phyloP scores from a whole-genome alignment of 1,140 invertebrate species.

The Zaprionus nigranus region DNA sequence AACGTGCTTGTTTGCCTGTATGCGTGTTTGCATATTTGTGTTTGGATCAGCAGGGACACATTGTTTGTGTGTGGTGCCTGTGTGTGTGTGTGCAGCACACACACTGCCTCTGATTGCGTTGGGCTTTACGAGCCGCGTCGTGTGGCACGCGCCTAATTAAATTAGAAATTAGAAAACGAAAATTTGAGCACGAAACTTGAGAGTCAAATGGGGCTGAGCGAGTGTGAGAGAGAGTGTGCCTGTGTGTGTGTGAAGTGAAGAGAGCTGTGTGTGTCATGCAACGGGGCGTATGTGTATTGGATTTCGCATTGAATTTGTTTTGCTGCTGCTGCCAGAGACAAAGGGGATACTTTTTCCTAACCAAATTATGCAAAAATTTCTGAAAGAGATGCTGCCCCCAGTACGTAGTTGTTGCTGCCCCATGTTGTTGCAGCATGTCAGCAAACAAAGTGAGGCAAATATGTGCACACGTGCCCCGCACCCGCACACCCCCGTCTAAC shows the following conservation, averaged over 20 bases:
- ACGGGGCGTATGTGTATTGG: conserved; percentile 31
- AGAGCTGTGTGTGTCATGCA: neutral
- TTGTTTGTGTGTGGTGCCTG: conserved; percentile 16
- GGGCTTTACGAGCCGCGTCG: conserved; percentile 36
- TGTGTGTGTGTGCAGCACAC: neutral
- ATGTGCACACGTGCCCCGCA: conserved; percentile 46
- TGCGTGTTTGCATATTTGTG: conserved; percentile 31
- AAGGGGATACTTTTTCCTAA: conserved; percentile 67
- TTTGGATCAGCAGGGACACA: conserved; percentile 55
- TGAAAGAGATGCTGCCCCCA: conserved; percentile 22
- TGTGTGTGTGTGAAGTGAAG: conserved; percentile 10
- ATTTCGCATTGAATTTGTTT: conserved; percentile 40
- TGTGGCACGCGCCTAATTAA: conserved; percentile 71
- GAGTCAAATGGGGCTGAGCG: neutral
- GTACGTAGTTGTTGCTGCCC: conserved; percentile 5
- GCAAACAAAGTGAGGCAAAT: conserved; percentile 68
- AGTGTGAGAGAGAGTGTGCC: neutral
- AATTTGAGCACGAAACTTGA: conserved; percentile 52
- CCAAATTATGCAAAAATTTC: conserved; percentile 71
- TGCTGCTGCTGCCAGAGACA: conserved; percentile 40
- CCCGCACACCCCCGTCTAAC: neutral
- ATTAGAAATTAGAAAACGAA: conserved; percentile 69
- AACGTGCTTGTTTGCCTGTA: conserved; percentile 24
- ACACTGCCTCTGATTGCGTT: conserved; percentile 45
- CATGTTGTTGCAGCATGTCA: conserved; percentile 8